Conservation (phyloP, 2,797 vertebrate genomes). For the Liasis olivaceus region DNA sequence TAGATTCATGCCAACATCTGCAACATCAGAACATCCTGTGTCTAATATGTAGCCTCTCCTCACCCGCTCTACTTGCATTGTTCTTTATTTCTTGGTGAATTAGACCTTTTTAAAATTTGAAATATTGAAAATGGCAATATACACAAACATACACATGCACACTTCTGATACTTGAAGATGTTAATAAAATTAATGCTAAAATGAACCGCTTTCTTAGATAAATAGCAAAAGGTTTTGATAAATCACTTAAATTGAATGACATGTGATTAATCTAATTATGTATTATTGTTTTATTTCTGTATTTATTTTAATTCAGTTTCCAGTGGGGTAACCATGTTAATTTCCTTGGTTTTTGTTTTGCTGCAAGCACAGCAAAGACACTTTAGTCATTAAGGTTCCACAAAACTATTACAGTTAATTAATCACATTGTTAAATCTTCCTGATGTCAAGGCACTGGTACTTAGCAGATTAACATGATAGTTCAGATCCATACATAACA, state of each 20-base stretch:
- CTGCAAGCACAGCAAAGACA: not conserved
- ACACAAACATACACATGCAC: not conserved
- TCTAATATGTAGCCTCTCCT: not conserved
- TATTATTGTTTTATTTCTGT: constrained; percentile 3
- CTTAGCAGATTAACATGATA: not conserved
- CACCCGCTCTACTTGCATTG: not conserved
- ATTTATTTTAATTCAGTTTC: constrained; percentile 4
- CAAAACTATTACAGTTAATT: not conserved
- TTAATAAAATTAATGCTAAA: not conserved
- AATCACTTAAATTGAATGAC: not conserved
- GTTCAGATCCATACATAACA: not conserved
- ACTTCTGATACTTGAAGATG: not conserved
- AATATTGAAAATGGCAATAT: not conserved
- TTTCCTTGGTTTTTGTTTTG: not conserved
- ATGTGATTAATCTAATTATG: constrained; percentile 9
- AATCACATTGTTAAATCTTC: constrained; percentile 4
- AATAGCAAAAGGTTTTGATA: constrained; percentile 5
- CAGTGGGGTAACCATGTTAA: not conserved
- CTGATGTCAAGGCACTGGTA: not conserved
- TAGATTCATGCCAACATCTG: not conserved
- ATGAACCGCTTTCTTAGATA: not conserved
- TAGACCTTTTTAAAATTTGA: not conserved
- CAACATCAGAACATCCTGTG: not conserved
- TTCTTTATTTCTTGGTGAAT: not conserved
- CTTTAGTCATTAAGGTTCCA: not conserved